These are phyloP conservation scores for Gopherus flavomarginatus DNA, from an alignment of 2,113 vertebrate genomes.

Conservation along the genomic window DNA sequence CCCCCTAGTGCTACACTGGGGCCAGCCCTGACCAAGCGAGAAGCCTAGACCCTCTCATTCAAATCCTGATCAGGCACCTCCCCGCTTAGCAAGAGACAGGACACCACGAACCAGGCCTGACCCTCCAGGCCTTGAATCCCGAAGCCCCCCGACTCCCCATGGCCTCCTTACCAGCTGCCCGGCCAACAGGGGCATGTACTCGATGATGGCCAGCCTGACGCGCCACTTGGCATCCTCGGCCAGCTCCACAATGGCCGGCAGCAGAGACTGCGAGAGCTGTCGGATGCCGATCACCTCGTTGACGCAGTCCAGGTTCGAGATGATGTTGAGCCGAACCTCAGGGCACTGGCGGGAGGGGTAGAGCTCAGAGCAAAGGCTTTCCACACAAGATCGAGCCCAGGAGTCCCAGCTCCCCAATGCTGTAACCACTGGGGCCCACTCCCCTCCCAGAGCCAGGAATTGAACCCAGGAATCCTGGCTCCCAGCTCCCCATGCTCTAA, in stretches of 20 bases:
- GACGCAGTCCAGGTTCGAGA: constrained; percentile 82
- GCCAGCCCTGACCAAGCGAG: background rate
- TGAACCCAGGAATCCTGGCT: background rate
- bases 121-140: background rate
- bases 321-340: constrained; percentile 80
- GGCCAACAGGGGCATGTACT: constrained; percentile 83
- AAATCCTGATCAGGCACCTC: background rate
- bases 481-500: background rate
- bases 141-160: too few species aligned
- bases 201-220: constrained; percentile 81
- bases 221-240: constrained; percentile 84
- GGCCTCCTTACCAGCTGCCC: constrained; percentile 77
- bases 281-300: constrained; percentile 84
- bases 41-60: background rate
- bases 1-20: background rate
- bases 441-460: background rate
- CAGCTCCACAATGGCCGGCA: constrained; percentile 83
- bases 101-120: background rate
- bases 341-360: constrained; percentile 65
- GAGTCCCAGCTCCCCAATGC: background rate
- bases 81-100: background rate
- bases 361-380: background rate
- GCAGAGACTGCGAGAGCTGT: constrained; percentile 82
- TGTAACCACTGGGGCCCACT: background rate
- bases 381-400: background rate